These are phyloP conservation scores for Ibycter americanus DNA, from an alignment of 2,797 vertebrate species.

Conservation along the genomic window DNA sequence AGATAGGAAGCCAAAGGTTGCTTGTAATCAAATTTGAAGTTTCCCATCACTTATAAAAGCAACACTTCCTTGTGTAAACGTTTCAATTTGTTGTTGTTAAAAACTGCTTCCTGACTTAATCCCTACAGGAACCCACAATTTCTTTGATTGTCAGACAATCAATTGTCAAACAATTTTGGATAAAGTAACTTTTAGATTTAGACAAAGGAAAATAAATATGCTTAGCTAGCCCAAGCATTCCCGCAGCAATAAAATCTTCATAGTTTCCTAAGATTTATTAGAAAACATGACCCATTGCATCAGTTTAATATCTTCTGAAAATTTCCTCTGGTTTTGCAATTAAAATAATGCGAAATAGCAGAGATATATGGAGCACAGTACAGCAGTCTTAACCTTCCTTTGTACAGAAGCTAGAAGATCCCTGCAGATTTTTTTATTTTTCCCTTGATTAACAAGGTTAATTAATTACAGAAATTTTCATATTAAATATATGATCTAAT, in stretches of 20 bases:
- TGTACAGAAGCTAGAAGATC: not conserved
- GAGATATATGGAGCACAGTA: not conserved
- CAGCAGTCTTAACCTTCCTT: not conserved
- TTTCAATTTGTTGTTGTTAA: constrained; percentile 83
- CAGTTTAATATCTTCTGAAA: not conserved
- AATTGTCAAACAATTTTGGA: constrained; percentile 68
- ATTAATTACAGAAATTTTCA: constrained; percentile 22
- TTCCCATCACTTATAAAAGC: constrained; percentile 87
- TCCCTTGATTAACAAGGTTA: not conserved
- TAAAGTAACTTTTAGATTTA: constrained; percentile 12
- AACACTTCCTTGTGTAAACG: constrained; percentile 80
- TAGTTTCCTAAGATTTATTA: constrained; percentile 2
- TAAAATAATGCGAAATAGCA: constrained; percentile 4
- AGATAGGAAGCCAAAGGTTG: constrained; percentile 98
- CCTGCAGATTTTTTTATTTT: constrained; percentile 10
- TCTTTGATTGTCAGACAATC: constrained; percentile 71
- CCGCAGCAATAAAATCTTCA: constrained; percentile 32
- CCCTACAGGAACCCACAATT: constrained; percentile 68
- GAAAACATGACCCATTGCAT: not conserved
- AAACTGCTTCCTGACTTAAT: constrained; percentile 79
- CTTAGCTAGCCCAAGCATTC: not conserved
- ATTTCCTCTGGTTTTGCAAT: not conserved
- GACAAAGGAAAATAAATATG: constrained; percentile 17
- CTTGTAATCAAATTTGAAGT: constrained; percentile 99
- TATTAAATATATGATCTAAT: not conserved